Evolutionary conservation across 2,113 vertebrate species (phyloP).

Genomic region (Sinocyclocheilus maitianheensis): DNA sequence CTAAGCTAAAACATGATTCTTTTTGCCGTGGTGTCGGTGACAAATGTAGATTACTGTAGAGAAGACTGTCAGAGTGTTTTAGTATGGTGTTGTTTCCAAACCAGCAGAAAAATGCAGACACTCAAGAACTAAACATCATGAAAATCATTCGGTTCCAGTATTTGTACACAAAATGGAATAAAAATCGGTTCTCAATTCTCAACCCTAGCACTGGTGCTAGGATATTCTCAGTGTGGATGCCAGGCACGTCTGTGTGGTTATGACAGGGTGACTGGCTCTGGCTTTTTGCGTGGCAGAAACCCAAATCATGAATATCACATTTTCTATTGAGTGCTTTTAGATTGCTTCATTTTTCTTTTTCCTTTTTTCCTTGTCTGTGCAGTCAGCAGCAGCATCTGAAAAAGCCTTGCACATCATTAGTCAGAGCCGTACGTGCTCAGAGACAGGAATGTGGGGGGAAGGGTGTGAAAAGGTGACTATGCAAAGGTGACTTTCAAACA

Average conservation of each 20-base stretch:
- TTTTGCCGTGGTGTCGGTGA: neutral
- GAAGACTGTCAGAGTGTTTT: neutral
- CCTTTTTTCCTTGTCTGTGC: slow-evolving; percentile 27
- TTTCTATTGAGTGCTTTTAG: slow-evolving; percentile 71
- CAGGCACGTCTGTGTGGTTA: slow-evolving; percentile 64
- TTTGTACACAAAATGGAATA: neutral
- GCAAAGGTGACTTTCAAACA: slow-evolving; percentile 49
- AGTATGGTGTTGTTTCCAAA: slow-evolving; percentile 32
- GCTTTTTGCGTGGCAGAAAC: slow-evolving; percentile 61
- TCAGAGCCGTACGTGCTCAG: slow-evolving; percentile 33
- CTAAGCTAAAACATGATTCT: neutral
- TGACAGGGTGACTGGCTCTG: slow-evolving; percentile 65
- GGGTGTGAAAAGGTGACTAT: slow-evolving; percentile 42
- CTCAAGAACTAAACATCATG: neutral
- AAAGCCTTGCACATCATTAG: slow-evolving; percentile 64
- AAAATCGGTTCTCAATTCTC: neutral
- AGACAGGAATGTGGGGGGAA: neutral
- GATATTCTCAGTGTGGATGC: slow-evolving; percentile 53
- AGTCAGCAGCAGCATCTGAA: slow-evolving; percentile 65
- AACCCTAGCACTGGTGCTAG: neutral
- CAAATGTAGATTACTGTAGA: neutral
- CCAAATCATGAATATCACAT: slow-evolving; percentile 77
- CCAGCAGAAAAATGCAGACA: neutral
- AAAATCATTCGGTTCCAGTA: neutral
- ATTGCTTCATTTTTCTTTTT: slow-evolving; percentile 72